Conservation (phyloP, 2,797 vertebrate genomes). For the Lutjanus campechanus region DNA sequence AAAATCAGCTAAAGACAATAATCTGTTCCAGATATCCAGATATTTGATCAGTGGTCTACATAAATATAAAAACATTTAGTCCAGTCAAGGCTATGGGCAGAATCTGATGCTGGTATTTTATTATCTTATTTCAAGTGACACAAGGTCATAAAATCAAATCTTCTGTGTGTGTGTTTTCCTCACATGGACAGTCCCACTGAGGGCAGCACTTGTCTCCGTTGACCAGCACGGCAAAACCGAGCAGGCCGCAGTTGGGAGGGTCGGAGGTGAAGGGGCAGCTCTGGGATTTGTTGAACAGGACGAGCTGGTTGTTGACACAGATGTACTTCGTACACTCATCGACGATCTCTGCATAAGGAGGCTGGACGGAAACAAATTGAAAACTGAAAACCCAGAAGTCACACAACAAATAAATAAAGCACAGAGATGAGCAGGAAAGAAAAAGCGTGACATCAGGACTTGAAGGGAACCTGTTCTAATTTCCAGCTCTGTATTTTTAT, state of each 20-base stretch:
- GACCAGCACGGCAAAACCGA: constrained; percentile 91
- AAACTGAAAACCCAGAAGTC: neutral
- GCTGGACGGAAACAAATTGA: constrained; percentile 65
- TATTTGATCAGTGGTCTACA: neutral
- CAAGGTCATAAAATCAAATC: neutral
- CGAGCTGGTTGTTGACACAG: constrained; percentile 93
- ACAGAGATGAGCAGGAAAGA: neutral
- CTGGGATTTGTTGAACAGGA: constrained; percentile 94
- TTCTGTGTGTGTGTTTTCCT: constrained; percentile 67
- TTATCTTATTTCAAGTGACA: neutral
- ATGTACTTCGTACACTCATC: constrained; percentile 94
- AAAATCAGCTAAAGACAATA: too few relatives aligned
- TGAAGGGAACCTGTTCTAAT: neutral
- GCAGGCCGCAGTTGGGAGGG: constrained; percentile 92
- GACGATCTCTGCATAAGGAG: constrained; percentile 88
- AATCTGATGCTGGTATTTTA: neutral
- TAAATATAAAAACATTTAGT: neutral
- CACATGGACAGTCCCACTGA: constrained; percentile 97
- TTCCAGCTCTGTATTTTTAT: too few relatives aligned
- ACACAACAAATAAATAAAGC: neutral
- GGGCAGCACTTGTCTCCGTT: constrained; percentile 97
- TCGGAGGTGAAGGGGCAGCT: constrained; percentile 89
- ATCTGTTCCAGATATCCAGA: neutral
- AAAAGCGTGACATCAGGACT: neutral
- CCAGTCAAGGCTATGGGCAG: neutral